phyloP scores from a whole-genome alignment of 2,888 invertebrate species.

The Volucella zonaria region DNA sequence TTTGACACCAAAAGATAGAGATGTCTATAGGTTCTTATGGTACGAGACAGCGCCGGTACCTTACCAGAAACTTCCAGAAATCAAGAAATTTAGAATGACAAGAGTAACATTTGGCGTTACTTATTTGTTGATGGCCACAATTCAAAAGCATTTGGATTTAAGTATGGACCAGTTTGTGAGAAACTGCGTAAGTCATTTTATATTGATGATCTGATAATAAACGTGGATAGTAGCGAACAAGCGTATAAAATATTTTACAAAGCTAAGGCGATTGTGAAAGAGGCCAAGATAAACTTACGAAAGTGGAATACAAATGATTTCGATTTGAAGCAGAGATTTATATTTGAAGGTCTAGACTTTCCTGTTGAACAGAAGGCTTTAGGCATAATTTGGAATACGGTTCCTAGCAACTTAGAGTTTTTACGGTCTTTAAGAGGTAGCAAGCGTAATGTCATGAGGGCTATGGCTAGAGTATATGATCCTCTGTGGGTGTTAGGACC shows the following conservation, averaged over 20 bases:
- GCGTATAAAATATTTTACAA: conserved; percentile 34
- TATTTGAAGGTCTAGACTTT: not conserved
- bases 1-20: conserved; percentile 37
- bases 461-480: too few relatives aligned
- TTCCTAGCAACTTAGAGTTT: too few relatives aligned
- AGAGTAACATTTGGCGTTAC: conserved; percentile 69
- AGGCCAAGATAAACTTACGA: conserved; percentile 54
- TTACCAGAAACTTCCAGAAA: conserved; percentile 21
- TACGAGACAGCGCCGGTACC: not conserved
- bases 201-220: conserved; percentile 65
- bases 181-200: not conserved
- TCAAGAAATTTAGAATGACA: conserved; percentile 11
- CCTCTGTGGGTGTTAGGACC: too few relatives aligned
- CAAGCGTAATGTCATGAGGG: too few relatives aligned
- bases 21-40: conserved; percentile 66
- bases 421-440: too few relatives aligned
- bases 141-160: conserved; percentile 60
- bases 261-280: conserved; percentile 51
- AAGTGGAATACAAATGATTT: conserved; percentile 62
- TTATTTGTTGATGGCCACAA: conserved; percentile 63
- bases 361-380: conserved; percentile 29
- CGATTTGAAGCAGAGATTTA: not conserved
- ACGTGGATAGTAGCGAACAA: conserved; percentile 27
- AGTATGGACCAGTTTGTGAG: conserved; percentile 53
- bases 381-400: conserved; percentile 43